Evolutionary conservation across 2,113 vertebrate genomes (phyloP), one percentile per base, ranked within the genome.

Genomic region (Prunella fulvescens): DNA sequence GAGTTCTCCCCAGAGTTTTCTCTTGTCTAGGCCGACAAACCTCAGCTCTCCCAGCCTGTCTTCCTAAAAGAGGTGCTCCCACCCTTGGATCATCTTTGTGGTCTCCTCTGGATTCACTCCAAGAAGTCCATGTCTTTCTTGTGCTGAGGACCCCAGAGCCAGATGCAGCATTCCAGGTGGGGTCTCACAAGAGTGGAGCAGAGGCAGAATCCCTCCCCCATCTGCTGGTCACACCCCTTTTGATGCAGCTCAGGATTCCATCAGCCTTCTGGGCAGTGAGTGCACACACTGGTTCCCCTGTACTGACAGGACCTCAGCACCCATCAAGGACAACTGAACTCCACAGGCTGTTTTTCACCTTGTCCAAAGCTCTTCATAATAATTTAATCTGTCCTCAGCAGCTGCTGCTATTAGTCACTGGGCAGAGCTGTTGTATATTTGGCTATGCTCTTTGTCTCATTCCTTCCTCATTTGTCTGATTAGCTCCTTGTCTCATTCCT

Each of bases 81-180:
- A 0, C 29, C 47, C 19, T 61, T 5, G 2, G 10, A 69, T 35
- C 31, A 69, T 22, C 62, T 69, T 61, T 0, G 1, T 48, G 25
- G 14, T 15, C 62, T 47, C 7, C 61, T 53, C 35, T 62, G 54
- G 22, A 33, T 40, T 60, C 31, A 19, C 31, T 48, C n/a, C 9
- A 61, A 37, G 31, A 65, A 37, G 31, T 14, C 10, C 20, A 42
- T 1, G 0, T 62, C 40, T 69, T 37, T 54, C 35, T 40, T 31
- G 40, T 54, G 47, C 70, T 33, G 25, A 82, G 22, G 14, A 54
- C 7, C 20, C 45, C 47, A 42, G 47, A 54, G 29, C 20, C 26
- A 35, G 40, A 61, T 15, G 62, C 70, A 69, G 25, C 29, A 42
- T 40, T 54, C 40, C 87, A 76, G 29, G 35, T 6, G 10, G 23